Base-by-base conservation (phyloP, 2,888 invertebrate species). In the Gnatocerus cornutus region DNA sequence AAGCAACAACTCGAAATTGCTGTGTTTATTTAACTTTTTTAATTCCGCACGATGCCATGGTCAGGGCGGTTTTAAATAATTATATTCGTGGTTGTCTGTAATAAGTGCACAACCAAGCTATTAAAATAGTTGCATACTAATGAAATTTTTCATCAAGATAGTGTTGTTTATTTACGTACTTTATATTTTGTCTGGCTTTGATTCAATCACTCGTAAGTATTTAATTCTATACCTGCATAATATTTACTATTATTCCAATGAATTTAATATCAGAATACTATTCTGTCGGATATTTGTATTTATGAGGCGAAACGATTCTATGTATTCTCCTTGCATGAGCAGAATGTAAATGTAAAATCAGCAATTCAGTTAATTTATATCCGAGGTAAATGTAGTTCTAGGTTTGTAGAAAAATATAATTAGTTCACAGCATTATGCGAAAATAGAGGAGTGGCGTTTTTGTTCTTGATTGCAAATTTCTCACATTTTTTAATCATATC, bases 71-170 rank as follows among this genome's bases (percentile, higher is more conserved):
- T 12, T 10, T 3, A 41, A 33, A 21, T 21, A 21, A 41, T 41
- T 41, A 2, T 41, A 3, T 41, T 7, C 41, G 41, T 41, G 41
- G 13, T 41, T 41, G 13, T 41, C 9, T 6, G 7, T 7, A 33
- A 33, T 41, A 41, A 41, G 41, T 41, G 41, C 41, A 12, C 2
- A 7, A 41, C n/a, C 12, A 41, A 10, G 12, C 1, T 12, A 41
- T 12, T 41, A 41, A 41, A 41, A 41, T 41, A 13, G 10, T 41
- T 41, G 41, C 41, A 41, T 41, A 10, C 12, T 41, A 41, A 41
- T 41, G 2, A 41, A 2, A 41, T 7, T 41, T 41, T 41, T 41
- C n/a, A n/a, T 12, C 3, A 4, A n/a, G 33, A 33, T 33, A n/a
- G 7, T 33, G 9, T 33, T 33, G 2, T n/a, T 33, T 33, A 33